Conservation (phyloP, 1,140 invertebrate species). For the Sarcophaga bullata region DNA sequence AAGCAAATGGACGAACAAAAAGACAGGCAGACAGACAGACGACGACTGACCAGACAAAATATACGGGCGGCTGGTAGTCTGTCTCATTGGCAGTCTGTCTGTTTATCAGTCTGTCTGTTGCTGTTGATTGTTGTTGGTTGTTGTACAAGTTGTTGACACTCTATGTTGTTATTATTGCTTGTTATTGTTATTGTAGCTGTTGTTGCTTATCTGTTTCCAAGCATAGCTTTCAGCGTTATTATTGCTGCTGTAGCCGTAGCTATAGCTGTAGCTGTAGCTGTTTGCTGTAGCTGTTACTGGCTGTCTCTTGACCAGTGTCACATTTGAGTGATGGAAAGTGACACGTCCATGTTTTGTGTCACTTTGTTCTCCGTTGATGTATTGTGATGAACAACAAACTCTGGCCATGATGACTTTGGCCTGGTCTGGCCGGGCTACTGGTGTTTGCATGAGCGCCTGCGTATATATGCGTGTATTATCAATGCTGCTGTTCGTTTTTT, state of each 20-base stretch:
- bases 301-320: constrained; percentile 33
- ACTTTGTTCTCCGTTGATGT: constrained; percentile 62
- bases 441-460: constrained; percentile 46
- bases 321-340: constrained; percentile 65
- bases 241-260: background rate
- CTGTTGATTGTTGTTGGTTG: background rate
- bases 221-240: too few relatives aligned
- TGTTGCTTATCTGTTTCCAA: constrained; percentile 14
- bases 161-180: background rate
- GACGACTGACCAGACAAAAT: too few relatives aligned
- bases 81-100: constrained; percentile 9
- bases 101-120: background rate
- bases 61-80: too few relatives aligned
- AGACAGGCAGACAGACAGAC: background rate
- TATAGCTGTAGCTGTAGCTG: background rate
- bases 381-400: constrained; percentile 63
- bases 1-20: background rate
- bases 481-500: constrained; percentile 19
- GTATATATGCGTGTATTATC: constrained; percentile 5
- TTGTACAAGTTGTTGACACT: constrained; percentile 8
- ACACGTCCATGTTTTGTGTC: constrained; percentile 65
- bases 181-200: background rate
- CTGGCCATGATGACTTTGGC: too few relatives aligned
- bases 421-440: constrained; percentile 2
- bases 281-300: background rate